Percentiles rank a stretch among this genome's conserved stretches.
Conservation (phyloP, 2,113 vertebrate species). For the Coturnix japonica region DNA sequence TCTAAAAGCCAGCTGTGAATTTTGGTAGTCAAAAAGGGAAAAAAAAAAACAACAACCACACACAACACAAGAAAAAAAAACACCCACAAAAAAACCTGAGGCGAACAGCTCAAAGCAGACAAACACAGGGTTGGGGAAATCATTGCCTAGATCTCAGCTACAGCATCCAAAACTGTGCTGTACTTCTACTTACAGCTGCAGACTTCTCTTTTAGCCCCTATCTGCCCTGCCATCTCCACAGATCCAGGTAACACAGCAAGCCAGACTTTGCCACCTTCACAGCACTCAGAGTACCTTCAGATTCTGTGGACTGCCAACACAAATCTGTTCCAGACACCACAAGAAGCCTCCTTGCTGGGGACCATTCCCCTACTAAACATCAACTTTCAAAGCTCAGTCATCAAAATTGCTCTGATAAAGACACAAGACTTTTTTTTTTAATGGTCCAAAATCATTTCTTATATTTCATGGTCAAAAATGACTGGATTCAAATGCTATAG, state of each 20-base stretch:
- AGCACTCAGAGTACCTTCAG: background rate
- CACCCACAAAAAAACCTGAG: background rate
- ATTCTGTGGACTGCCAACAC: background rate
- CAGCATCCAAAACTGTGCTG: background rate
- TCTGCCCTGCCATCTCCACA: background rate
- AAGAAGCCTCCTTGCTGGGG: background rate
- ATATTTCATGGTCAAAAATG: background rate
- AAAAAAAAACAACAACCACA: background rate
- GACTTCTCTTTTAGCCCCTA: background rate
- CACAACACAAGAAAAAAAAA: background rate
- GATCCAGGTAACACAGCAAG: background rate
- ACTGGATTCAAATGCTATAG: background rate
- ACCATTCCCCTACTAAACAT: background rate
- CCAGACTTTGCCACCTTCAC: background rate
- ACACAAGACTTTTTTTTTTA: background rate
- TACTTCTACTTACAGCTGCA: background rate
- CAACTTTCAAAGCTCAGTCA: background rate
- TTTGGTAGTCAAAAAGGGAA: background rate
- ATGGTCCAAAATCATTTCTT: background rate
- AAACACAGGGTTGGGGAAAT: background rate
- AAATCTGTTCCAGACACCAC: background rate
- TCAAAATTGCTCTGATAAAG: background rate
- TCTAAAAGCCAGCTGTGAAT: constrained; percentile 16
- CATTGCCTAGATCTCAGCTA: background rate
- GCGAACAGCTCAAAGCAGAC: background rate